Percentiles rank a stretch among this genome's conserved stretches.
Conservation (phyloP, 2,113 vertebrate genomes). For the Elephantulus edwardii region DNA sequence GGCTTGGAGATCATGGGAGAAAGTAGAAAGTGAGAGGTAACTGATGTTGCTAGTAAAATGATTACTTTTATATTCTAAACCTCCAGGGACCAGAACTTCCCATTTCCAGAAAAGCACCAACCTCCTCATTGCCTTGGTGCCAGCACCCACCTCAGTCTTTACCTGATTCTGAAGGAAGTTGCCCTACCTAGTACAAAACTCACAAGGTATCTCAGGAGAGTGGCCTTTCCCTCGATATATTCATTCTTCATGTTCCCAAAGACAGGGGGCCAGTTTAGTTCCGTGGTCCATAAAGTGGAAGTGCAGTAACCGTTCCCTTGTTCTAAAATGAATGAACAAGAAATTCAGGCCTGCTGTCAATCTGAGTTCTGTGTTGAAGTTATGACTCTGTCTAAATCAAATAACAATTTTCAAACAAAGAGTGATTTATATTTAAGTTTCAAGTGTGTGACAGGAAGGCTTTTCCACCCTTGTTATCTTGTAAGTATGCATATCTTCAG, state of each 20-base stretch:
- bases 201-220: neutral
- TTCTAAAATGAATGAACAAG: slow-evolving; percentile 18
- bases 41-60: neutral
- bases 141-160: neutral
- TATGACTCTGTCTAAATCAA: neutral
- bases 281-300: neutral
- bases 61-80: neutral
- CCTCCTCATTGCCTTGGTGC: neutral
- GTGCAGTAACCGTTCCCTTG: neutral
- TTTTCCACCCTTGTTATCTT: neutral
- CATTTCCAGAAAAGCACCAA: neutral
- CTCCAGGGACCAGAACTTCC: neutral
- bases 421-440: neutral
- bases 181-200: neutral
- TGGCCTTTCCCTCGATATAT: neutral
- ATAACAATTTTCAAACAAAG: neutral
- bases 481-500: neutral
- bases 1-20: neutral
- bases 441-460: neutral
- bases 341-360: neutral
- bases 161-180: neutral
- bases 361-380: neutral
- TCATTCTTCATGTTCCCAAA: neutral
- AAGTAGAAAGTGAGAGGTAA: neutral
- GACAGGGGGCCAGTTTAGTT: neutral